These are phyloP conservation scores for Astreopora myriophthalma DNA, from an alignment of 64 coral and sea anemone species.

Conservation along the genomic window DNA sequence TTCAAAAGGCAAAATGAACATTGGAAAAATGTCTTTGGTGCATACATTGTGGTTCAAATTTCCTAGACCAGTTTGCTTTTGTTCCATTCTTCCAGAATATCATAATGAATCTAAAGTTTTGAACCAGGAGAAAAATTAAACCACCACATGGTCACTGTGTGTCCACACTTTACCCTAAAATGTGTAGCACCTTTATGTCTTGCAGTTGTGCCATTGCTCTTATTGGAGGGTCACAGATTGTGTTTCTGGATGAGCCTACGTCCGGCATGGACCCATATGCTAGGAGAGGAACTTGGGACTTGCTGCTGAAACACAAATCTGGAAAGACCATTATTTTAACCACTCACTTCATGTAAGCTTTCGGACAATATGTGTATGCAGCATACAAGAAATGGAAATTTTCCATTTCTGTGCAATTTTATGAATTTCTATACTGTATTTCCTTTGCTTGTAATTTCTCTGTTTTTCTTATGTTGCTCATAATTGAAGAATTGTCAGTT, in stretches of 20 bases:
- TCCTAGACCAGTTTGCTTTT: too few relatives aligned
- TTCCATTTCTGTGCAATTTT: not conserved
- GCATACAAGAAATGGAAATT: not conserved
- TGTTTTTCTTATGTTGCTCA: not conserved
- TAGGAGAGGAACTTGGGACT: conserved; percentile 94
- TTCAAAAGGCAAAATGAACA: too few relatives aligned
- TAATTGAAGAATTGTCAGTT: too few relatives aligned
- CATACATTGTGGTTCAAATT: too few relatives aligned
- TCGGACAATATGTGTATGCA: not conserved
- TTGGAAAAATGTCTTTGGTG: too few relatives aligned
- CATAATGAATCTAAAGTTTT: too few relatives aligned
- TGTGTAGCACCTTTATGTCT: too few relatives aligned
- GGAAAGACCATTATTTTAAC: conserved; percentile 94
- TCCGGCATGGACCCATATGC: conserved; percentile 99
- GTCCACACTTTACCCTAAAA: too few relatives aligned
- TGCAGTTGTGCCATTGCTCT: conserved; percentile 95
- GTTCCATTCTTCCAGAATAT: too few relatives aligned
- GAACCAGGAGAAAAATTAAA: too few relatives aligned
- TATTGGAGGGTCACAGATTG: conserved; percentile 93
- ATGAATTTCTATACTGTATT: not conserved
- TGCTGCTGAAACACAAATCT: conserved; percentile 91
- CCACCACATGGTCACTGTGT: too few relatives aligned
- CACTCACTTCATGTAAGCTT: conserved; percentile 97
- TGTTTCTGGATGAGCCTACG: conserved; percentile 98
- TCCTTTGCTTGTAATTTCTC: not conserved